phyloP scores from a whole-genome alignment of 2,888 invertebrate genomes.

The Acleris literana region DNA sequence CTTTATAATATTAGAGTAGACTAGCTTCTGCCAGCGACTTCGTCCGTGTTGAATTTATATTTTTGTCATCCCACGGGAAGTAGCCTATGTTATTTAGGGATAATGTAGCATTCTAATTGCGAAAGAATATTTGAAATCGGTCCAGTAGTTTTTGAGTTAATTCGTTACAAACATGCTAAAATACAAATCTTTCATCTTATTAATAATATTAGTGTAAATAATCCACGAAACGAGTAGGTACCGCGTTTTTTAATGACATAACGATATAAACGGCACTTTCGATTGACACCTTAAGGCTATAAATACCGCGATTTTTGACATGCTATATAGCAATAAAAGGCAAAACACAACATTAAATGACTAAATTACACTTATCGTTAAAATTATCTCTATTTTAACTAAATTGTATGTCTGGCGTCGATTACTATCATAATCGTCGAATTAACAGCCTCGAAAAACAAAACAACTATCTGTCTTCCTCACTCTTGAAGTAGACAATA shows the following conservation, averaged over 20 bases:
- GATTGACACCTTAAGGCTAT: background rate
- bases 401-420: slow-evolving; percentile 1
- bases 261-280: background rate
- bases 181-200: too few relatives aligned
- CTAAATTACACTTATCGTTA: slow-evolving; percentile 13
- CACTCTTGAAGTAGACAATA: background rate
- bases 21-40: too few relatives aligned
- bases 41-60: too few relatives aligned
- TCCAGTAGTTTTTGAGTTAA: too few relatives aligned
- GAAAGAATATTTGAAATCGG: too few relatives aligned
- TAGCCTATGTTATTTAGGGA: too few relatives aligned
- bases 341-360: background rate
- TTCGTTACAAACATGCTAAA: too few relatives aligned
- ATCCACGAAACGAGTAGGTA: too few relatives aligned
- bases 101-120: too few relatives aligned
- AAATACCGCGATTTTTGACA: background rate
- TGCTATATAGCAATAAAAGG: slow-evolving; percentile 7
- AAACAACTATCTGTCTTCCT: background rate
- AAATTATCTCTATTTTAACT: slow-evolving; percentile 10
- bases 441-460: background rate
- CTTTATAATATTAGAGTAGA: too few relatives aligned
- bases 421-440: slow-evolving; percentile 5
- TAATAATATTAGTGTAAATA: too few relatives aligned
- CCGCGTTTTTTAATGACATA: background rate
- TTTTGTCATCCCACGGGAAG: too few relatives aligned